Conservation (phyloP, 2,888 invertebrate species). For the Rhagonycha lutea region DNA sequence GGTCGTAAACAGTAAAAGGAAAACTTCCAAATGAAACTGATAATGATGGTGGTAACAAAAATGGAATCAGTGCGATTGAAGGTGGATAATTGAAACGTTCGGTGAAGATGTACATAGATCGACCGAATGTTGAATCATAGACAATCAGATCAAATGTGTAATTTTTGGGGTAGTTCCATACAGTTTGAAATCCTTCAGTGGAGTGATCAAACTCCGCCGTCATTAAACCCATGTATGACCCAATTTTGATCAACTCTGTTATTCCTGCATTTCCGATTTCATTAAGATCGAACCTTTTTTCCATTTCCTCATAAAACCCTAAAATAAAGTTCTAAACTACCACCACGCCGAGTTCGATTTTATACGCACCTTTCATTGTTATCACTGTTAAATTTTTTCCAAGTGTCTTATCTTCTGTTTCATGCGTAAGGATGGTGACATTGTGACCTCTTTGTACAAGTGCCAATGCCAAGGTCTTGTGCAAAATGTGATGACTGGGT, state of each 20-base stretch:
- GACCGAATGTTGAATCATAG: not conserved
- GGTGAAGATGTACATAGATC: not conserved
- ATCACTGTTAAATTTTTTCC: not conserved
- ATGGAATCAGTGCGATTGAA: not conserved
- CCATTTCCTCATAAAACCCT: no score
- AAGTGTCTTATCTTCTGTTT: not conserved
- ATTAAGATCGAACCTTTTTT: no score
- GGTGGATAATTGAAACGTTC: not conserved
- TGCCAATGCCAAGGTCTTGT: not conserved
- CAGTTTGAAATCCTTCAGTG: not conserved
- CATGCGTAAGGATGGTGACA: conserved; percentile 1
- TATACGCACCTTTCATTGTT: not conserved
- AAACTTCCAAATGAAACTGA: not conserved
- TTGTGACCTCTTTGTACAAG: not conserved
- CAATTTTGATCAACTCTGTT: no score
- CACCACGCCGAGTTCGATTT: no score
- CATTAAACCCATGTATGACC: no score
- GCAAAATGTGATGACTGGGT: conserved; percentile 6
- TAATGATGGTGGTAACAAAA: not conserved
- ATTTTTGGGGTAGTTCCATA: not conserved
- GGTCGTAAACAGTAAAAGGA: not conserved
- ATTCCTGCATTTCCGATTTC: no score
- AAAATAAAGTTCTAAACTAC: no score
- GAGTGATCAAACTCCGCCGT: not conserved
- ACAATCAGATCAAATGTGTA: not conserved